These are phyloP conservation scores for Lasius fuliginosus DNA, from an alignment of 2,888 invertebrate species.

Conservation along the genomic window DNA sequence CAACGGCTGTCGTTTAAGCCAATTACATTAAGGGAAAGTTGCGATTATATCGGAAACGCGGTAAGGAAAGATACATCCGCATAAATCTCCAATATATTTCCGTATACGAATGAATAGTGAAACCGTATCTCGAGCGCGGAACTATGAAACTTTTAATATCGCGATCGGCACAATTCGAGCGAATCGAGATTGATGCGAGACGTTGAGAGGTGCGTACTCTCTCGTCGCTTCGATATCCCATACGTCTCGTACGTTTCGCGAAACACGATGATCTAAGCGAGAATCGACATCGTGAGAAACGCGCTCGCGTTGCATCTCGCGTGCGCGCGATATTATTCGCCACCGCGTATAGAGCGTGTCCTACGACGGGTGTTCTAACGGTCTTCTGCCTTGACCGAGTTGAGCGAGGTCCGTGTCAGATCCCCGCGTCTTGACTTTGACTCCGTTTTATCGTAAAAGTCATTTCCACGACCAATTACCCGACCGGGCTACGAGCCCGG, in stretches of 20 bases:
- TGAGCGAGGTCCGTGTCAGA: conserved; percentile 84
- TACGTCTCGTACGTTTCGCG: conserved; percentile 19
- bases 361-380: conserved; percentile 75
- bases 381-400: conserved; percentile 85
- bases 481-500: conserved; percentile 35
- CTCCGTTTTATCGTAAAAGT: conserved; percentile 81
- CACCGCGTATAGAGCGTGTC: conserved; percentile 68
- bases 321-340: conserved; percentile 52
- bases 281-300: conserved; percentile 16
- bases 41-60: conserved; percentile 6
- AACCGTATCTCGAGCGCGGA: background rate
- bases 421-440: conserved; percentile 85
- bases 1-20: conserved; percentile 26
- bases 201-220: too few species aligned
- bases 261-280: conserved; percentile 40
- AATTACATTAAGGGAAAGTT: conserved; percentile 47
- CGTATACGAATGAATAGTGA: background rate
- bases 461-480: conserved; percentile 74
- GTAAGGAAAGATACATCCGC: background rate
- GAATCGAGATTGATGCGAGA: conserved; percentile 25
- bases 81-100: background rate
- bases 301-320: conserved; percentile 2
- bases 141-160: background rate
- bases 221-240: conserved; percentile 7
- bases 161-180: background rate